Base-by-base conservation (phyloP, 2,113 vertebrate genomes). In the Eurystomus gularis region DNA sequence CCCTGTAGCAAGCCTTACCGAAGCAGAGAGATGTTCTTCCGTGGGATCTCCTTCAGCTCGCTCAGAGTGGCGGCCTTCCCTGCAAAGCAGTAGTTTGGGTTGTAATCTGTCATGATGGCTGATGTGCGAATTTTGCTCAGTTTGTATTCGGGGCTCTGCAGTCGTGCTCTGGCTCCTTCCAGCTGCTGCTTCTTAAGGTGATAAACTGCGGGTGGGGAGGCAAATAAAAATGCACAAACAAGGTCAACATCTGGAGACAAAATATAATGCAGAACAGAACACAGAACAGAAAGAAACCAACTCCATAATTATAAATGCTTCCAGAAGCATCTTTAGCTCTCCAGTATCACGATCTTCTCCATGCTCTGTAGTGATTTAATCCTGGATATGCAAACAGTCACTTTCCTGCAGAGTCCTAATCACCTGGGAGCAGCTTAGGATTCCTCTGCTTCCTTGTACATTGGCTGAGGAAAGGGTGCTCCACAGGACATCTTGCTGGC, bases 1-100 rank as follows among this genome's bases (percentile, higher is more conserved):
- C 42, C 28, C 25, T 33, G 52, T 49, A 46, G 73, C 37, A 49
- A 90, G 35, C 26, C 96, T 93, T 97, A 99, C 99, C 98, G 98
- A 83, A 99, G 98, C 65, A 99, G 98, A 28, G 98, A 98, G 97
- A 99, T 99, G 96, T 98, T 99, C 95, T 98, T 99, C 92, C 98
- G 98, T 3, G 99, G 99, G 25, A 99, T 98, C 96, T 99, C 99
- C 66, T 98, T 99, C 57, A 99, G 98, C 80, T 99, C 99, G 0
- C 97, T 97, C 70, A 99, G 97, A 1, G 98, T 98, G 15, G 98
- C 97, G 0, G 98, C 98, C 91, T 99, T 99, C 39, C 99, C 99
- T 12, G 98, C 97, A 28, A 98, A 99, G 98, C 99, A 99, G 97
- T 99, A 99, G 97, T 99, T 99, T n/a, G 99, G 99, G 79, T 99